Evolutionary conservation across 2,797 vertebrate species (phyloP).

Genomic region (Pachyuromys duprasi): DNA sequence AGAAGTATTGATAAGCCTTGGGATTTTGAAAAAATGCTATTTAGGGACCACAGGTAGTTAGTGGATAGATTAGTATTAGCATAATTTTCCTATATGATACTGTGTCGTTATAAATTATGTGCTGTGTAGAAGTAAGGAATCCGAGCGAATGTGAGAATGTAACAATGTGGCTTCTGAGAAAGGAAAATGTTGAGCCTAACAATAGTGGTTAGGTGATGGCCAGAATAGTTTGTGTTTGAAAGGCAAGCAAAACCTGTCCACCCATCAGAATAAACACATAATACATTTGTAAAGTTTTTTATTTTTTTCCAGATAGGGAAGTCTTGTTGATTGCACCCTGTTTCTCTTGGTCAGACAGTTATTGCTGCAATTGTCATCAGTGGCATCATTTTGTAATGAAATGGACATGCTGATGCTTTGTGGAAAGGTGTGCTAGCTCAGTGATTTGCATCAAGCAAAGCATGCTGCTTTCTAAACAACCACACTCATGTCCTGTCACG

Average conservation of each 20-base stretch:
- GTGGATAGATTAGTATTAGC: background rate
- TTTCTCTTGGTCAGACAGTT: background rate
- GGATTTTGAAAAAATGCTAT: background rate
- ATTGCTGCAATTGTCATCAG: background rate
- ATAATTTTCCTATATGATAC: background rate
- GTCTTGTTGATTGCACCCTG: background rate
- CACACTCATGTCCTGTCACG: slow-evolving; percentile 43
- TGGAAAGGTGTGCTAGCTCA: slow-evolving; percentile 33
- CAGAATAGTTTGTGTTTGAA: background rate
- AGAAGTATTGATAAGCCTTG: background rate
- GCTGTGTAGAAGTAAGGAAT: background rate
- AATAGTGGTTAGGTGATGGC: background rate
- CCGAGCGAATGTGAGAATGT: background rate
- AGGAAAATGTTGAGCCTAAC: background rate
- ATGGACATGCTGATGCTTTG: slow-evolving; percentile 4
- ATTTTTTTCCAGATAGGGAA: slow-evolving; percentile 14
- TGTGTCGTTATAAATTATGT: background rate
- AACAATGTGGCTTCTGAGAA: background rate
- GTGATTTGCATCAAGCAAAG: slow-evolving; percentile 67
- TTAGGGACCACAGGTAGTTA: background rate
- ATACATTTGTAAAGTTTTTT: slow-evolving; percentile 8
- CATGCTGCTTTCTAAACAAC: slow-evolving; percentile 55
- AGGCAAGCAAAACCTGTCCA: background rate
- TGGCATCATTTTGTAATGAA: slow-evolving; percentile 35
- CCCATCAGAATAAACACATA: slow-evolving; percentile 43